Percentiles rank a stretch among this genome's conserved stretches.
Conservation (phyloP, 2,113 vertebrate species). For the Emberiza fucata region DNA sequence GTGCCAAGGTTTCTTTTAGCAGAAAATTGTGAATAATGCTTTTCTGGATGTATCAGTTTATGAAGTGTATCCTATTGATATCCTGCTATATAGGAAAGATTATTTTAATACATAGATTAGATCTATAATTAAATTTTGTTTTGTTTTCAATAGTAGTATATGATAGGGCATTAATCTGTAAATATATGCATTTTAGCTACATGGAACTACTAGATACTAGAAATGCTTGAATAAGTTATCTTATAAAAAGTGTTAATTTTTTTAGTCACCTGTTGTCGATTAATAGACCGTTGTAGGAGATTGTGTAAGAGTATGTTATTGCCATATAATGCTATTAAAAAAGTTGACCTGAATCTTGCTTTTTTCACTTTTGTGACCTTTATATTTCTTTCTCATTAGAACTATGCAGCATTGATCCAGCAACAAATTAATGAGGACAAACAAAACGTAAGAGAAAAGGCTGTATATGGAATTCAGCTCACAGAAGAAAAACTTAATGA, state of each 20-base stretch:
- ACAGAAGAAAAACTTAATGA: conserved; percentile 77
- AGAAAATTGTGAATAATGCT: not conserved
- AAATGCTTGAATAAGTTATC: not conserved
- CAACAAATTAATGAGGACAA: conserved; percentile 77
- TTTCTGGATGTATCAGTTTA: not conserved
- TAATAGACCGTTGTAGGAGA: not conserved
- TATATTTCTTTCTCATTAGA: conserved; percentile 51
- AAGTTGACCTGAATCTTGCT: not conserved
- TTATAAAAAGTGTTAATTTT: not conserved
- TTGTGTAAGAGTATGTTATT: not conserved
- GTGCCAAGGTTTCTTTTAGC: not conserved
- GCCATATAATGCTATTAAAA: not conserved
- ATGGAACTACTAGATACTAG: not conserved
- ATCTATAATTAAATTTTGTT: not conserved
- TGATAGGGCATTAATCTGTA: not conserved
- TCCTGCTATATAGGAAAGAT: not conserved
- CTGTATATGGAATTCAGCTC: conserved; percentile 76
- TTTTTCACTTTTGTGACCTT: not conserved
- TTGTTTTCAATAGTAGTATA: not conserved
- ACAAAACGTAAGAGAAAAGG: not conserved
- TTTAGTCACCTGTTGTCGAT: not conserved
- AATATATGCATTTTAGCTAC: not conserved
- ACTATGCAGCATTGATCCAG: conserved; percentile 69
- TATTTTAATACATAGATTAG: not conserved
- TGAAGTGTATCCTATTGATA: not conserved